phyloP scores from a whole-genome alignment of 1,140 invertebrate genomes.

The Brachionus rotundiformis region DNA sequence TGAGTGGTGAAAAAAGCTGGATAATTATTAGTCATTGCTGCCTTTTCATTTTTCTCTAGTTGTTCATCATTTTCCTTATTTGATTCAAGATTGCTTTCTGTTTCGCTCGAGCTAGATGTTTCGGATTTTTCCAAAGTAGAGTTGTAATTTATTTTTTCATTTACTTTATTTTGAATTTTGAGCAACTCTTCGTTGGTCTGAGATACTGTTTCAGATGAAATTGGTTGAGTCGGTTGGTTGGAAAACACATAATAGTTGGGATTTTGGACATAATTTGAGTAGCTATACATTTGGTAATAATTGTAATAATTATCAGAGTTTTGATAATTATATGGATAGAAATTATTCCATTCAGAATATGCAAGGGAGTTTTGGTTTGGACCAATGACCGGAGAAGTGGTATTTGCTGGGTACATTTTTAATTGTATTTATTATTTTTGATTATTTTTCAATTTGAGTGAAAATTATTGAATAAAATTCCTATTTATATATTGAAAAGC shows the following conservation, averaged over 20 bases:
- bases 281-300: constrained; percentile 10
- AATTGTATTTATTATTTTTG: not conserved
- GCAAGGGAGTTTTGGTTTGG: not conserved
- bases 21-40: constrained; percentile 13
- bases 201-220: not conserved
- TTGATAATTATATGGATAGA: constrained; percentile 5
- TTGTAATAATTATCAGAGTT: not conserved
- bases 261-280: not conserved
- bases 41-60: not conserved
- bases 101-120: not conserved
- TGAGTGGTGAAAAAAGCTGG: constrained; percentile 50
- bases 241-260: constrained; percentile 17
- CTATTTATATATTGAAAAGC: not conserved
- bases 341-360: constrained; percentile 12
- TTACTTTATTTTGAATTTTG: constrained; percentile 28
- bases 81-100: constrained; percentile 9
- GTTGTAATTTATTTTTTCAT: constrained; percentile 2
- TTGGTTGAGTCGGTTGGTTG: not conserved
- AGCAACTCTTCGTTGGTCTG: not conserved
- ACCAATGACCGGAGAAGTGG: not conserved
- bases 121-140: not conserved
- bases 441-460: not conserved
- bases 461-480: not conserved
- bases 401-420: constrained; percentile 10
- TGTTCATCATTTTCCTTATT: constrained; percentile 42